Percentiles rank a stretch among this genome's conserved stretches.
phyloP scores from a whole-genome alignment of 1,140 invertebrate genomes.

The Dendrolimus kikuchii region DNA sequence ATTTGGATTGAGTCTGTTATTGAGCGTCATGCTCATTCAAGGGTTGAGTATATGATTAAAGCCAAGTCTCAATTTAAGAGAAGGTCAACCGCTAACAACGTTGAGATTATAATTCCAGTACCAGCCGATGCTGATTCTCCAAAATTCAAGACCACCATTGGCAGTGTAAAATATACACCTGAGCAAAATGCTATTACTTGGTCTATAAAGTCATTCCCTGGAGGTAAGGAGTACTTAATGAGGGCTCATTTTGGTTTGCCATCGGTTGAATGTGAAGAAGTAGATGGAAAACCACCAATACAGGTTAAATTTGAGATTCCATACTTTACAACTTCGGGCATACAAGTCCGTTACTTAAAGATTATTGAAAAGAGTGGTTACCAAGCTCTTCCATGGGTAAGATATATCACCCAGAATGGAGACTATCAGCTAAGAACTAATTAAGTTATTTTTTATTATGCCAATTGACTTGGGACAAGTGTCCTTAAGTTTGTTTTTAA shows the following conservation, averaged over 20 bases:
- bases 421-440: slow-evolving; percentile 98
- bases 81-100: slow-evolving; percentile 98
- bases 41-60: slow-evolving; percentile 99
- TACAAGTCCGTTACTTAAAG: slow-evolving; percentile 98
- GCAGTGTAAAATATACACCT: slow-evolving; percentile 97
- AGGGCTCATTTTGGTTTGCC: slow-evolving; percentile 99
- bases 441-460: slow-evolving; percentile 62
- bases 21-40: slow-evolving; percentile 97
- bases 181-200: slow-evolving; percentile 98
- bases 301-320: slow-evolving; percentile 99
- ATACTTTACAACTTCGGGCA: slow-evolving; percentile 99
- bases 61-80: slow-evolving; percentile 99
- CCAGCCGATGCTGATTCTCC: slow-evolving; percentile 98
- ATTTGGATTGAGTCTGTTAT: slow-evolving; percentile 99
- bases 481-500: neutral
- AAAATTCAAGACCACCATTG: slow-evolving; percentile 99
- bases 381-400: slow-evolving; percentile 98
- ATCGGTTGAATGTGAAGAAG: slow-evolving; percentile 95
- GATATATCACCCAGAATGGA: slow-evolving; percentile 99
- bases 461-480: neutral
- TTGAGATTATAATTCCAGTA: slow-evolving; percentile 99
- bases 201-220: slow-evolving; percentile 99
- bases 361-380: slow-evolving; percentile 99
- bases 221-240: slow-evolving; percentile 99
- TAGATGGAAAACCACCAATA: slow-evolving; percentile 97